phyloP scores from a whole-genome alignment of 2,888 invertebrate species.

The Ischnus inquisitorius region DNA sequence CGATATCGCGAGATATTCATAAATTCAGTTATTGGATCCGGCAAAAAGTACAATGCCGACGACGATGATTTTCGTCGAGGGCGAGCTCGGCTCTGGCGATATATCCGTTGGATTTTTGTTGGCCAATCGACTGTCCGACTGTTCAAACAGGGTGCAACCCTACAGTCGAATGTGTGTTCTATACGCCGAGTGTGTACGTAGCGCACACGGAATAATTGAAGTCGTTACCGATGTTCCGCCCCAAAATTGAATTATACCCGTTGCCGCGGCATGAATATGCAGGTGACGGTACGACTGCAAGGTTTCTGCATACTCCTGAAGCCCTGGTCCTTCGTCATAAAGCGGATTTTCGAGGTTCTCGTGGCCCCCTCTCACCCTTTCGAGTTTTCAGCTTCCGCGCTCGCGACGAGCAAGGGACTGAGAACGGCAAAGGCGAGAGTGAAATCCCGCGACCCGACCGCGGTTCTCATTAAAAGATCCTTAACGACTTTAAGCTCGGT shows the following conservation, averaged over 20 bases:
- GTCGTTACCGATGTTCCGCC: conserved; percentile 74
- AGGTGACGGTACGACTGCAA: conserved; percentile 49
- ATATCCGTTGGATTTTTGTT: neutral
- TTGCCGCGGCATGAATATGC: conserved; percentile 72
- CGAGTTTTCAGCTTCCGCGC: neutral
- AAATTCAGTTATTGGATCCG: neutral
- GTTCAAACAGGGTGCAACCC: neutral
- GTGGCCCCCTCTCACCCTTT: neutral
- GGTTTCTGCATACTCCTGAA: neutral
- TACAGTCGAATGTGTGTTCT: neutral
- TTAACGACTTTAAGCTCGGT: conserved; percentile 68
- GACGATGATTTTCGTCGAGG: neutral
- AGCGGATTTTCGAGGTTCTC: neutral
- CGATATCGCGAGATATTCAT: neutral
- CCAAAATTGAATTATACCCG: conserved; percentile 73
- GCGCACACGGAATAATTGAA: conserved; percentile 72
- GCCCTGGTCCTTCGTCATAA: conserved; percentile 17
- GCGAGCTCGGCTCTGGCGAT: neutral
- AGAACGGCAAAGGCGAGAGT: conserved; percentile 27
- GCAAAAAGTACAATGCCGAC: neutral
- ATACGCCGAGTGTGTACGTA: conserved; percentile 34
- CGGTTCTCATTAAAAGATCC: conserved; percentile 72
- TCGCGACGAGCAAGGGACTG: too few relatives aligned
- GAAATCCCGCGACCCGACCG: conserved; percentile 33
- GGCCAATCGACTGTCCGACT: neutral